Evolutionary conservation across 2,113 vertebrate species (phyloP), one percentile per base, ranked within the genome.

Genomic region (Halichoeres trimaculatus): DNA sequence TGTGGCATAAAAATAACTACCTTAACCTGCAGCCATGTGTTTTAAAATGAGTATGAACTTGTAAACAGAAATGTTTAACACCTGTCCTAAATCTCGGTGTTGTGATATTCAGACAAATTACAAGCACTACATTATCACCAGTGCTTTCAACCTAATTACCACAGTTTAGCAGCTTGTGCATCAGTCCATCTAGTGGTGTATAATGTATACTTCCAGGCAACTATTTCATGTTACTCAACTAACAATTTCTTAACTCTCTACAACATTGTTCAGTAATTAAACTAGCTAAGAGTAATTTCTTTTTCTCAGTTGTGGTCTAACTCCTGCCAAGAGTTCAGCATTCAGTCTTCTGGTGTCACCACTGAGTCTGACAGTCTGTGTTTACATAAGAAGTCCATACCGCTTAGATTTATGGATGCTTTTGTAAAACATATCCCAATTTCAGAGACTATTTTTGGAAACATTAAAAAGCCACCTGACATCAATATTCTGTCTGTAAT

Each of bases 381-480:
- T 92, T 91, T 93, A 93, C 92, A 90, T 77, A 76, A 85, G 80
- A 89, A 81, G 59, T 90, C 90, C 86, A 87, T 88, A 89, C 62
- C 61, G 86, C 83, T 78, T 78, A 70, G 66, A 90, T 74, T 74
- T 81, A 85, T 87, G 83, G 86, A 87, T 86, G 70, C 86, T 90
- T 93, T 93, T 93, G 90, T 93, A 91, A 90, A 91, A 90, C 78
- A 74, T 91, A 83, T 87, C 89, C 86, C 86, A 85, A 60, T 90
- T 90, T 88, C 85, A 93, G 89, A 91, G 88, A 91, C 88, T 93
- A 92, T 92, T 92, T 93, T 93, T 92, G 81, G 88, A 90, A 90
- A 89, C 88, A 93, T 91, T 90, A 92, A 92, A 92, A 86, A 85
- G 80, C 82, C 82, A 84, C 74, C 84, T 91, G 88, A 88, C 89